Conservation (phyloP, 2,113 vertebrate species). For the Pelvicachromis taeniatus region DNA sequence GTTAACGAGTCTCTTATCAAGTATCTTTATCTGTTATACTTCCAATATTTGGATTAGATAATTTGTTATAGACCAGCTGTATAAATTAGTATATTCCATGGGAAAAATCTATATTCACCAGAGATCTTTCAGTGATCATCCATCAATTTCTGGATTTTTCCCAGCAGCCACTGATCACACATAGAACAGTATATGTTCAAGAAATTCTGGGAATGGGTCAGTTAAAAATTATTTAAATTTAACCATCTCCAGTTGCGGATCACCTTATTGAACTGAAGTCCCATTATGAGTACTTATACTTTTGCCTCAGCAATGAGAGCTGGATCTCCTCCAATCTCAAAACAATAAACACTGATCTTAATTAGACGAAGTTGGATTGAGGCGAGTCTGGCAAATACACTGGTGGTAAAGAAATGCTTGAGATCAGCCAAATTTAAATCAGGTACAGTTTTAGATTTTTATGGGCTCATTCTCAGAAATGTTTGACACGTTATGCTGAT, state of each 20-base stretch:
- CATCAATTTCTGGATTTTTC: neutral
- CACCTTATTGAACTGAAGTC: neutral
- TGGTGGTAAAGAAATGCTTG: neutral
- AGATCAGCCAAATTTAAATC: neutral
- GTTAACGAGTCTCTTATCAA: neutral
- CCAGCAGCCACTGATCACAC: neutral
- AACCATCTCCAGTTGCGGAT: neutral
- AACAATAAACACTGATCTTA: neutral
- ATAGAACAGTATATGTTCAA: neutral
- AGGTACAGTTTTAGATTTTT: neutral
- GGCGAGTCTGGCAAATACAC: neutral
- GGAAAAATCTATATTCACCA: neutral
- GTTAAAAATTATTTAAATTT: neutral
- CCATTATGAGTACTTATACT: neutral
- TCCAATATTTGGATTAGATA: neutral
- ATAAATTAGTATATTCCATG: neutral
- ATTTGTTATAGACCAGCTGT: neutral
- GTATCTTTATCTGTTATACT: neutral
- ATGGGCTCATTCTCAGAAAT: neutral
- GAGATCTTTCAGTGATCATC: neutral
- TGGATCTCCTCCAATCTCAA: neutral
- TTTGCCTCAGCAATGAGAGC: neutral
- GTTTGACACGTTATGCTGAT: neutral
- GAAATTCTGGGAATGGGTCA: neutral
- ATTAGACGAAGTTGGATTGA: neutral